Percentiles rank a stretch among this genome's conserved stretches.
These are phyloP conservation scores for Microplitis manilae DNA, from an alignment of 2,888 invertebrate species.

Conservation along the genomic window DNA sequence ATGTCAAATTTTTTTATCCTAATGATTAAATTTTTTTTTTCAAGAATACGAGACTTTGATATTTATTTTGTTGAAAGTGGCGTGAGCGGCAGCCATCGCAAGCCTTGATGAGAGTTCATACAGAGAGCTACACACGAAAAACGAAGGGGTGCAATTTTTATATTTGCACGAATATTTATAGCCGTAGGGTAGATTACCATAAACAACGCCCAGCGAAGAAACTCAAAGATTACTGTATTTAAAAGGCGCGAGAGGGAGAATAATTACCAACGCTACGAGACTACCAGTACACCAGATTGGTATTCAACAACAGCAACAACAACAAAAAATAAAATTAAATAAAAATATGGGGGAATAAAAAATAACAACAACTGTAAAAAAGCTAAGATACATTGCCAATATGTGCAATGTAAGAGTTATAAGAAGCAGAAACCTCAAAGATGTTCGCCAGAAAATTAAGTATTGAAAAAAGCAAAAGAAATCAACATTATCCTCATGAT, in stretches of 20 bases:
- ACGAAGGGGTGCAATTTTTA: slow-evolving; percentile 67
- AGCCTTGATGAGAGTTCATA: slow-evolving; percentile 26
- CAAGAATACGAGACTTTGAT: neutral
- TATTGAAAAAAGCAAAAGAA: slow-evolving; percentile 36
- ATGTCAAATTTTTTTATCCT: neutral
- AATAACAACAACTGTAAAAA: neutral
- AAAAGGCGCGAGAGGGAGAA: slow-evolving; percentile 60
- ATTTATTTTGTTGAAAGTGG: slow-evolving; percentile 40
- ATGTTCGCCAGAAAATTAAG: slow-evolving; percentile 21
- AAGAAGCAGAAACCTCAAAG: slow-evolving; percentile 8
- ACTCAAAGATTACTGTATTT: slow-evolving; percentile 68
- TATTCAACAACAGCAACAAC: slow-evolving; percentile 21
- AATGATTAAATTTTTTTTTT: neutral
- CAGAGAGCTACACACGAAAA: slow-evolving; percentile 27
- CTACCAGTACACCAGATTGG: slow-evolving; percentile 51
- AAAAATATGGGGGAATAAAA: slow-evolving; percentile 15
- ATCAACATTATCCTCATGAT: slow-evolving; percentile 25
- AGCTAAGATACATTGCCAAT: slow-evolving; percentile 9
- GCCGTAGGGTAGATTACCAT: slow-evolving; percentile 66
- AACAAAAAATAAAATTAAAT: neutral
- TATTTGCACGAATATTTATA: slow-evolving; percentile 69
- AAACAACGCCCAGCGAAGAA: slow-evolving; percentile 65
- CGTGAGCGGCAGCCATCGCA: slow-evolving; percentile 65
- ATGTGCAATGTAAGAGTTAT: slow-evolving; percentile 20
- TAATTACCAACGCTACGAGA: slow-evolving; percentile 61